A percentile compares a stretch with the other conserved stretches of the same genome.
These are phyloP conservation scores for Trichechus manatus DNA, from an alignment of 2,113 vertebrate genomes.

Conservation along the genomic window DNA sequence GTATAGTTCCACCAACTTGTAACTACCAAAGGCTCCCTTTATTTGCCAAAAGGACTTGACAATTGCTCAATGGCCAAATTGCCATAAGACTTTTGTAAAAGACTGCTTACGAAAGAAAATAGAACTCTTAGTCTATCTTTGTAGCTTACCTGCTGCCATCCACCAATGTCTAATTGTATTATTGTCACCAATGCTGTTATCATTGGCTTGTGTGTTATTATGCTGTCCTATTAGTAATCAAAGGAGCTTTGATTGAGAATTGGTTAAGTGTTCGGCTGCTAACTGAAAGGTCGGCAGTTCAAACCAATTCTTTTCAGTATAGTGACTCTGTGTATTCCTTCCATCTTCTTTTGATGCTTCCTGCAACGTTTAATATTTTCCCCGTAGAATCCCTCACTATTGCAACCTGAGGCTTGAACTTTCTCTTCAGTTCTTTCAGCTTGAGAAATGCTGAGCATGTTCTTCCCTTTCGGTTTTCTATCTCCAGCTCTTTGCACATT, in stretches of 20 bases:
- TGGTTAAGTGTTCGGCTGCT: too few relatives aligned
- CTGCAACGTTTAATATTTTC: too few relatives aligned
- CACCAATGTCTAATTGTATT: constrained; percentile 58
- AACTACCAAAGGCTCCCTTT: neutral
- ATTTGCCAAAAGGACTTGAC: neutral
- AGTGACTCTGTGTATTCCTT: too few relatives aligned
- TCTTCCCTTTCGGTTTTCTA: too few relatives aligned
- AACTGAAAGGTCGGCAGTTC: too few relatives aligned
- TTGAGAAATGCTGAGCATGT: too few relatives aligned
- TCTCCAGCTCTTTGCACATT: too few relatives aligned
- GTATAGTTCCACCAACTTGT: neutral
- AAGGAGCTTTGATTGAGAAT: neutral
- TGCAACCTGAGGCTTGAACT: too few relatives aligned
- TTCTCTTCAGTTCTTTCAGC: too few relatives aligned
- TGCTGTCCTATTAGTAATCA: constrained; percentile 17
- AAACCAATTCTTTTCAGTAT: too few relatives aligned
- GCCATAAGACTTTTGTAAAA: neutral
- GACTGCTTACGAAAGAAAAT: neutral
- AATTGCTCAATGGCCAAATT: neutral
- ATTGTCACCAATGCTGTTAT: constrained; percentile 18
- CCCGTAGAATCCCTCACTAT: too few relatives aligned
- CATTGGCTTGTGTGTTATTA: constrained; percentile 17
- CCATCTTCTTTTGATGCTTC: too few relatives aligned
- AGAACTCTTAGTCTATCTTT: constrained; percentile 2
- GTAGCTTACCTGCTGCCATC: constrained; percentile 42